Base-by-base conservation (phyloP, 2,113 vertebrate species). In the Gallinago media region DNA sequence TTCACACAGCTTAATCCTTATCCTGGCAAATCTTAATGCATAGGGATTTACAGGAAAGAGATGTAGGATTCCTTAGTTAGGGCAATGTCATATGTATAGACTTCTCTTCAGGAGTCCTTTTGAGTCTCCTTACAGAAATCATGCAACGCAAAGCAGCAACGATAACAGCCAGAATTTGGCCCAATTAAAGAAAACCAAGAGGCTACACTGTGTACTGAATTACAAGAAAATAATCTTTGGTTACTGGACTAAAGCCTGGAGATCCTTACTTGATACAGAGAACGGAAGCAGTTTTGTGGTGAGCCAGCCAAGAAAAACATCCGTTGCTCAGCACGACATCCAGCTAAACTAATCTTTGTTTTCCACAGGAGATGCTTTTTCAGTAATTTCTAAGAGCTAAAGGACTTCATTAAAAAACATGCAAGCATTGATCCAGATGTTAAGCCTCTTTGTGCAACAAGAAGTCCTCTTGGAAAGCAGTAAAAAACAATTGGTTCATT, bases 341-440 rank as follows among this genome's bases (percentile, higher is more conserved):
- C 75, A 78, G 59, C 88, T 95, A 88, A 91, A 89, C 46, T 95
- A 84, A 94, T 86, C 93, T 84, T 94, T 88, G 79, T 93, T 93
- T 97, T 94, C 85, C 90, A 94, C 32, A 4, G 82, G 90, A 96
- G 90, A 90, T 77, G 75, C 16, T 93, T 92, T 81, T 94, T 86
- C 85, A 71, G 61, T 77, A 84, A 95, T 96, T 97, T 94, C 75
- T 55, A 44, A 72, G 90, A 91, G 65, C 65, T 95, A 92, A 95
- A 96, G 79, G 72, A 92, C 92, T 96, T 94, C 59, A 95, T 94
- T 96, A 93, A 90, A 91, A 94, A 68, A 27, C 56, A 67, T 32
- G 42, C 68, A 94, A 85, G 47, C 72, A 80, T 86, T 63, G 95
- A 95, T 96, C 96, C 96, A 96, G 94, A 96, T 94, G 96, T 95